Base-by-base conservation (phyloP, 2,113 vertebrate species). In the Puma concolor region DNA sequence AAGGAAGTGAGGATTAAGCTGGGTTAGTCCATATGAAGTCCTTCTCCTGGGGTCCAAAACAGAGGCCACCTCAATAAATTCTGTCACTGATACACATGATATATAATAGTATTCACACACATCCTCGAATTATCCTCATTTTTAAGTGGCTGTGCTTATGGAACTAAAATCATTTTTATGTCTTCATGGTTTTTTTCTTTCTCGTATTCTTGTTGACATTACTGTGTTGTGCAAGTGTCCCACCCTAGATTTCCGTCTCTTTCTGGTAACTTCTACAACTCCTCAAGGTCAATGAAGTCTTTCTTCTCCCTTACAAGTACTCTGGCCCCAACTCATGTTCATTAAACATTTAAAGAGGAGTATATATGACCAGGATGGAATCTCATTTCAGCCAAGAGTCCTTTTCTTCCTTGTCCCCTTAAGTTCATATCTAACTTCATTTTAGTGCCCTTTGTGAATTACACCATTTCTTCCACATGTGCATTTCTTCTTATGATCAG, bases 291-390 rank as follows among this genome's bases (percentile, higher is more conserved):
- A 54, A 48, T 67, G 6, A 76, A 36, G 29, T 72, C 23, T 63
- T 66, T 41, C 91, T 67, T 77, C 57, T 83, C 67, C 44, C 41
- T 95, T 90, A 29, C 1, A 94, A 74, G 15, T 76, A 72, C 29
- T 66, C n/a, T 80, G 10, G 87, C 31, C 33, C 69, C 63, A 90
- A 57, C 13, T 67, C 82, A 4, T 60, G 1, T 88, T 71, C 76
- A 74, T 95, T 85, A n/a, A 66, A 67, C 27, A 87, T 94, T 92
- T 96, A 69, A 90, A 71, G 69, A 60, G 50, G 57, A 91, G 23
- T 87, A 9, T 82, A 92, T 92, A 48, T 79, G 50, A 84, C n/a
- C 76, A 91, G 29, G 48, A n/a, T 79, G 36, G 60, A 94, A 48
- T 44, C 25, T 72, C 90, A 54, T 41, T 64, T 96, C 38, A 88